A percentile compares a stretch with the other conserved stretches of the same genome.
Conservation (phyloP, 2,888 invertebrate genomes). For the Sycophila texana region DNA sequence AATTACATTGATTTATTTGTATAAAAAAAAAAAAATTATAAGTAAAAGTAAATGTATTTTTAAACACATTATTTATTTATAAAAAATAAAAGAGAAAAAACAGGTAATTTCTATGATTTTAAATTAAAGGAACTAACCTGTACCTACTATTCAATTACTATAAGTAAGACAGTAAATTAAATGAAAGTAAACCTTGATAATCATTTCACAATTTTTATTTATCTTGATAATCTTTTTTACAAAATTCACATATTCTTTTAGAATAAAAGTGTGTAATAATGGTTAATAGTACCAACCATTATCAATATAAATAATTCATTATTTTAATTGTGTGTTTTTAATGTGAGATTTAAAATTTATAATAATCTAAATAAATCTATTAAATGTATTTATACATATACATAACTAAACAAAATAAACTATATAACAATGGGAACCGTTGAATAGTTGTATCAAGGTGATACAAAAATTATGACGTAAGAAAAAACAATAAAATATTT, state of each 20-base stretch:
- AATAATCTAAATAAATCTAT: background rate
- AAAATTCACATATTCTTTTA: background rate
- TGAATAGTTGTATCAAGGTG: too few species aligned
- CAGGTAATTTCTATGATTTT: too few species aligned
- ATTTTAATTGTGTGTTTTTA: slow-evolving; percentile 1
- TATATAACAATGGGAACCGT: background rate
- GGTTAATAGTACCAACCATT: too few species aligned
- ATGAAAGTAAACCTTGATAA: too few species aligned
- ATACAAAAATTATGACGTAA: background rate
- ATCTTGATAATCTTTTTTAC: background rate
- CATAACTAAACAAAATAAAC: background rate
- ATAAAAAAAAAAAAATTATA: too few species aligned
- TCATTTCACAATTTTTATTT: background rate
- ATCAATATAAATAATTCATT: background rate
- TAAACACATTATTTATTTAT: too few species aligned
- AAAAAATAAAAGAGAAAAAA: too few species aligned
- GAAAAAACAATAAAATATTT: slow-evolving; percentile 2
- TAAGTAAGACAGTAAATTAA: too few species aligned
- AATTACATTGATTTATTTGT: too few species aligned
- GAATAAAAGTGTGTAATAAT: background rate
- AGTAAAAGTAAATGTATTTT: too few species aligned
- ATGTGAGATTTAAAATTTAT: background rate
- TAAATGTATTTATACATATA: background rate
- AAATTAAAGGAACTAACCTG: too few species aligned
- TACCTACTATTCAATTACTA: too few species aligned